Evolutionary conservation across 2,113 vertebrate species (phyloP).

Genomic region (Tichodroma muraria): DNA sequence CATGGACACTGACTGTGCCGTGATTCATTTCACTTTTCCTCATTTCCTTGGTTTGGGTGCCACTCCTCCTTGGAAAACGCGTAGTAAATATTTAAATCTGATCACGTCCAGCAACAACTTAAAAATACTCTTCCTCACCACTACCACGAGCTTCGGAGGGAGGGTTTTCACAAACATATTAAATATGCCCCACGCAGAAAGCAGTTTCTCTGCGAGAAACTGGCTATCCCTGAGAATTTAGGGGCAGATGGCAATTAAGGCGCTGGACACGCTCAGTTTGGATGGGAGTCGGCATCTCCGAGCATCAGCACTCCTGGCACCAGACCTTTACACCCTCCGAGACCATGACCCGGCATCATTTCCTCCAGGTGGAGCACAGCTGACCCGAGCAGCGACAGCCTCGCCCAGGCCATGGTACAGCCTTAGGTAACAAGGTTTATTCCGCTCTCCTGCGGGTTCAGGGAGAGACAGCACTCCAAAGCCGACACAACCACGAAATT

Average conservation of each 20-base stretch:
- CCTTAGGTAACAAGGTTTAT: neutral
- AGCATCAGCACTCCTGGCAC: neutral
- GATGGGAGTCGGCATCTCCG: rapidly evolving
- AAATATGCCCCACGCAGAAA: rapidly evolving
- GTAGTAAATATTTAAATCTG: neutral
- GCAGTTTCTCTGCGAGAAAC: neutral
- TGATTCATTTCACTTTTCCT: neutral
- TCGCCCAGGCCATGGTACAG: neutral
- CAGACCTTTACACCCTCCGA: neutral
- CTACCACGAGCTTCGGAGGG: neutral
- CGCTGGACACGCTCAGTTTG: rapidly evolving
- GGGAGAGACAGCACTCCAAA: neutral
- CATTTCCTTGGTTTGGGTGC: neutral
- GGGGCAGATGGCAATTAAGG: neutral
- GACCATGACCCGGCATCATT: rapidly evolving
- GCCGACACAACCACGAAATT: neutral
- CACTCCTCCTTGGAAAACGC: neutral
- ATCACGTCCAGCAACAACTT: neutral
- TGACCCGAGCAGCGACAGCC: neutral
- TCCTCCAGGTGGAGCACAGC: neutral
- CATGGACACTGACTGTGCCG: neutral
- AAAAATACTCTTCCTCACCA: neutral
- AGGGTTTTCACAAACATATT: rapidly evolving
- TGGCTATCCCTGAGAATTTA: rapidly evolving
- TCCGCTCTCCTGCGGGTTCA: rapidly evolving